phyloP scores from a whole-genome alignment of 2,113 vertebrate species.

The Fulica atra region DNA sequence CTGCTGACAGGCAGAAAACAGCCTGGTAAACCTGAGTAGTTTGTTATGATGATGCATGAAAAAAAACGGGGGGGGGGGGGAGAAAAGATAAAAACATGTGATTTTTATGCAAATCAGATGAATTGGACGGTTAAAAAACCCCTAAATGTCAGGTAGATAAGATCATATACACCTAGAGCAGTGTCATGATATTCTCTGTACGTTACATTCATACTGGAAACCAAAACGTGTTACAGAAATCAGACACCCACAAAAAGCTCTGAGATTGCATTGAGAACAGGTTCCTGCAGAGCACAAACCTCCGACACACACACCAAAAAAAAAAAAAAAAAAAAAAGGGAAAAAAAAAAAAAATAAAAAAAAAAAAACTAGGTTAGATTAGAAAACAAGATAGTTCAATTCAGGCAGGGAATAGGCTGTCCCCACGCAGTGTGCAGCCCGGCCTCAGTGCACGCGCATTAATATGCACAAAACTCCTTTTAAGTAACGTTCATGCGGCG shows the following conservation, averaged over 20 bases:
- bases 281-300: constrained; percentile 3
- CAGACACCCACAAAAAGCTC: constrained; percentile 26
- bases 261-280: constrained; percentile 36
- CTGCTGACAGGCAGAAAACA: background rate
- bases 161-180: constrained; percentile 42
- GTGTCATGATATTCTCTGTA: background rate
- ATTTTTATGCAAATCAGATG: constrained; percentile 50
- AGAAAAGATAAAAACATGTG: constrained; percentile 5
- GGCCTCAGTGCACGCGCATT: background rate
- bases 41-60: constrained; percentile 42
- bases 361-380: constrained; percentile 57
- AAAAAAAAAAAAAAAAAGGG: background rate
- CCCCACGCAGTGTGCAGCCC: background rate
- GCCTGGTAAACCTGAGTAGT: background rate
- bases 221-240: constrained; percentile 26
- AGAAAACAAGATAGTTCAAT: constrained; percentile 55
- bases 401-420: constrained; percentile 29
- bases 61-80: background rate
- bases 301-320: background rate
- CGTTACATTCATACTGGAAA: constrained; percentile 44
- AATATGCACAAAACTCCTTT: constrained; percentile 41
- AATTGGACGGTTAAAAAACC: constrained; percentile 27
- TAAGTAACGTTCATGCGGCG: background rate
- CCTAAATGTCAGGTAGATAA: constrained; percentile 59
- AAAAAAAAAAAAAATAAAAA: background rate